These are phyloP conservation scores for Drosophila repleta DNA, from an alignment of 1,140 invertebrate species.

Conservation along the genomic window DNA sequence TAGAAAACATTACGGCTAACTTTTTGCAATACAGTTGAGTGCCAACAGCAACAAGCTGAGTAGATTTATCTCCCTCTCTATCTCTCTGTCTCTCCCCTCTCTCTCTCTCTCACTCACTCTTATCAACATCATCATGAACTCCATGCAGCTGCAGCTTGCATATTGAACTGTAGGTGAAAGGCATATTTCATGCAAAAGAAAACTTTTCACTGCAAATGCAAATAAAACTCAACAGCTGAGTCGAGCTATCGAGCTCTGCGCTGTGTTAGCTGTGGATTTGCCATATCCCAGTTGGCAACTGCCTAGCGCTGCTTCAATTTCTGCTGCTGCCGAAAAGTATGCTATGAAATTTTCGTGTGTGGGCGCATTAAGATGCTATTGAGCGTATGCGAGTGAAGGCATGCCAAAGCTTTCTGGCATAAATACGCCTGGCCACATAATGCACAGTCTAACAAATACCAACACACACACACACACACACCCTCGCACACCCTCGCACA, in stretches of 20 bases:
- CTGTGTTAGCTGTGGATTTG: constrained; percentile 18
- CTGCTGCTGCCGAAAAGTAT: constrained; percentile 39
- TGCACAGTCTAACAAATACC: constrained; percentile 35
- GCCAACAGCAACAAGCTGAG: constrained; percentile 19
- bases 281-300: constrained; percentile 14
- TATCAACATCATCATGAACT: constrained; percentile 22
- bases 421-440: constrained; percentile 65
- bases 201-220: constrained; percentile 4
- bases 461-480: constrained; percentile 4
- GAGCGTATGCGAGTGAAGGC: constrained; percentile 40
- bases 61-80: too few species aligned
- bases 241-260: constrained; percentile 28
- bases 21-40: constrained; percentile 60
- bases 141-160: constrained; percentile 15
- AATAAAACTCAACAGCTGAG: constrained; percentile 27
- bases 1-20: constrained; percentile 41
- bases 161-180: constrained; percentile 35
- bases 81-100: neutral
- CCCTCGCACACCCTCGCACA: neutral
- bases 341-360: constrained; percentile 52
- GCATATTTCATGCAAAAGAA: constrained; percentile 50
- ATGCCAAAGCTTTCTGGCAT: constrained; percentile 62
- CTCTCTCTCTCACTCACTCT: too few species aligned
- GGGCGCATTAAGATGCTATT: constrained; percentile 50
- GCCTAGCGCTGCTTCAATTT: neutral